Base-by-base conservation (phyloP, 2,888 invertebrate genomes). In the Drosophila gaucha region DNA sequence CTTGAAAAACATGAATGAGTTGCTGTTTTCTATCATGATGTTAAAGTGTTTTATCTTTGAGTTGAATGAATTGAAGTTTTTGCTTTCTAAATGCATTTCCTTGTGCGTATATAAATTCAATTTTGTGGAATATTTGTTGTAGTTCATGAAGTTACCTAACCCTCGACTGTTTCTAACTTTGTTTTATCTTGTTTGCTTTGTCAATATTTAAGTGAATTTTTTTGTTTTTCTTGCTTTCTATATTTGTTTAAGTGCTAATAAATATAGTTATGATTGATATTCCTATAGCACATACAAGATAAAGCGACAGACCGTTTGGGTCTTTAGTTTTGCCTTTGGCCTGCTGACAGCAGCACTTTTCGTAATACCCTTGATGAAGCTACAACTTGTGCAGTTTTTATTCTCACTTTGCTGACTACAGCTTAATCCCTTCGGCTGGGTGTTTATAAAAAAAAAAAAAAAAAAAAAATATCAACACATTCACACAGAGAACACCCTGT, bases 381-480 rank as follows among this genome's bases (percentile, higher is more conserved):
- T 30, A 39, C 39, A 39, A 39, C 22, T 55, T 43, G 50, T 58
- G 54, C 56, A 28, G 36, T 55, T 58, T 30, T 64, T 30, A n/a
- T n/a, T n/a, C n/a, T 57, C 44, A 39, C 22, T 62, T 39, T 57
- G 66, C 83, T 66, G 69, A 73, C 83, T 83, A 64, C 44, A 62
- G 80, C 72, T 59, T 86, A 82, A 78, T 85, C 86, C 86, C 83
- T 58, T 67, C 54, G 18, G 47, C 26, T 20, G 35, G 38, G 14
- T 71, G 70, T 46, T 62, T 57, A 50, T 60, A 54, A 57, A 60
- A 51, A 56, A 26, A 22, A 22, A 47, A 31, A 33, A 41, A 52
- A 28, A 28, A 28, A 28, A 3, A 3, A 44, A 30, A 44, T 26
- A 73, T 71, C 41, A 67, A 58, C 67, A 67, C 43, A n/a, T 33